phyloP scores from a whole-genome alignment of 2,797 vertebrate species.

The Buceros bicornis region DNA sequence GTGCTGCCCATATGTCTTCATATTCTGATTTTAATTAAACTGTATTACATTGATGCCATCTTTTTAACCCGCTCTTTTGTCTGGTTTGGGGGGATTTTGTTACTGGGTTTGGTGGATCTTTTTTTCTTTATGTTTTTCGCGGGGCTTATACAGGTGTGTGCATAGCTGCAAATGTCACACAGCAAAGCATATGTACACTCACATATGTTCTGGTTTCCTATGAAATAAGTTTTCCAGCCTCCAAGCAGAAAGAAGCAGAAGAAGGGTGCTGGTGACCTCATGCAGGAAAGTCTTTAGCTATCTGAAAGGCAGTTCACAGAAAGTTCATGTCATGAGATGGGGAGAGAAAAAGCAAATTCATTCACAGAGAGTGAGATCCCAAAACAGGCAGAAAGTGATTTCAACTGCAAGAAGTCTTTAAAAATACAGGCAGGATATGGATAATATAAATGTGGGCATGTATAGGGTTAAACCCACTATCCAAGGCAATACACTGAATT shows the following conservation, averaged over 20 bases:
- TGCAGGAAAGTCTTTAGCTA: not conserved
- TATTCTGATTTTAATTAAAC: constrained; percentile 8
- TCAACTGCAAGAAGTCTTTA: not conserved
- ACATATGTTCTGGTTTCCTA: not conserved
- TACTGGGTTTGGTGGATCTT: not conserved
- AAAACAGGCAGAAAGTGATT: not conserved
- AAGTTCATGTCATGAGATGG: not conserved
- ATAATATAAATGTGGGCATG: not conserved
- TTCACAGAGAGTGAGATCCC: not conserved
- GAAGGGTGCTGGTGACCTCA: not conserved
- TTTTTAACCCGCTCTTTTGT: not conserved
- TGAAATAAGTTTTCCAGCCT: not conserved
- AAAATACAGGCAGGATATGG: not conserved
- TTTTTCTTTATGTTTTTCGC: not conserved
- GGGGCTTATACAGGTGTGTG: not conserved
- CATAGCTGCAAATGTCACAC: not conserved
- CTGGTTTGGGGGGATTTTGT: not conserved
- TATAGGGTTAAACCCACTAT: not conserved
- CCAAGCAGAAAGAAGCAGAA: not conserved
- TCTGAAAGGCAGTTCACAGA: not conserved
- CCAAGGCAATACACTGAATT: not conserved
- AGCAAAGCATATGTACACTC: not conserved
- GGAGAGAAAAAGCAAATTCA: not conserved
- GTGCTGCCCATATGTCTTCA: constrained; percentile 32
- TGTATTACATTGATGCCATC: not conserved